These are phyloP conservation scores for Falco novaeseelandiae DNA, from an alignment of 2,797 vertebrate genomes.

Conservation along the genomic window DNA sequence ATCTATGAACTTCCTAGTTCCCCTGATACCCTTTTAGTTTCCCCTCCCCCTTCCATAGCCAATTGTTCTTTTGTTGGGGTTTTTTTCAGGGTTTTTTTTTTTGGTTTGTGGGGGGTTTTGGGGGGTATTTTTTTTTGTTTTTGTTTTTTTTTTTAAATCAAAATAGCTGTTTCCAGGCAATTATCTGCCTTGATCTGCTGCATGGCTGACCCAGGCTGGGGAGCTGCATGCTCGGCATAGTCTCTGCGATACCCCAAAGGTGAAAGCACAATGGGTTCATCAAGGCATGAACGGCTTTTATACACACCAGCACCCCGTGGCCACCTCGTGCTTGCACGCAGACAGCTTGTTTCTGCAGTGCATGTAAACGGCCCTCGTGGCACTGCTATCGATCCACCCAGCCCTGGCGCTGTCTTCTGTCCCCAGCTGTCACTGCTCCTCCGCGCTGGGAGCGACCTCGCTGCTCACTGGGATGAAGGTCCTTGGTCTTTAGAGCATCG, in stretches of 20 bases:
- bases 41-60: neutral
- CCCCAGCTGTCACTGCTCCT: neutral
- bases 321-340: neutral
- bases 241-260: neutral
- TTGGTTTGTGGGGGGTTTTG: no score
- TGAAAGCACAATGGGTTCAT: neutral
- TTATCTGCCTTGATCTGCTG: neutral
- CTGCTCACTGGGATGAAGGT: neutral
- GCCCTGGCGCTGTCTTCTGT: neutral
- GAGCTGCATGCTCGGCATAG: neutral
- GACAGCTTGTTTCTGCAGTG: neutral
- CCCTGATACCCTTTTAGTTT: neutral
- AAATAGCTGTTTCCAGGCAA: neutral
- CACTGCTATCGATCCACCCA: neutral
- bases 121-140: no score
- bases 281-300: neutral
- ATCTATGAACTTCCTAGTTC: neutral
- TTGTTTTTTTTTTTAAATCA: neutral
- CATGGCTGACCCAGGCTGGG: neutral
- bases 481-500: neutral
- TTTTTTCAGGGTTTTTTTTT: neutral
- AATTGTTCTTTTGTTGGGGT: neutral
- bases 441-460: fast-evolving
- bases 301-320: fast-evolving
- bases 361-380: neutral